Conservation (phyloP, 2,113 vertebrate genomes). For the Pteropus alecto region DNA sequence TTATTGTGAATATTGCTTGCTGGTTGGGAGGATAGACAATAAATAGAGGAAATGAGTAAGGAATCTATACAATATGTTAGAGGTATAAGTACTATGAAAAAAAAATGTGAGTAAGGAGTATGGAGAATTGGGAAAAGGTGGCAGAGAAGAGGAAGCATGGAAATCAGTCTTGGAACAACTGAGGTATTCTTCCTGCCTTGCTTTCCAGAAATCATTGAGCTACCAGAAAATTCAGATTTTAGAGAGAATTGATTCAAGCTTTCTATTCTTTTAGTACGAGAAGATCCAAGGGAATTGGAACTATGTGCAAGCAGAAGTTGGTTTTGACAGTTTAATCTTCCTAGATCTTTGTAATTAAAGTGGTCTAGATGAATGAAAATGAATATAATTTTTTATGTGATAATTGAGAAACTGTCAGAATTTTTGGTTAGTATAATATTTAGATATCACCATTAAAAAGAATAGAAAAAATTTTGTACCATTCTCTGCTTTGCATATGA, state of each 20-base stretch:
- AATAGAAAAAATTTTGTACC: background rate
- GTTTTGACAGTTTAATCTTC: conserved; percentile 33
- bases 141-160: background rate
- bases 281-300: background rate
- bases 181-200: background rate
- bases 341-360: background rate
- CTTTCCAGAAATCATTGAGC: background rate
- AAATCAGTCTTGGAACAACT: background rate
- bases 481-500: background rate
- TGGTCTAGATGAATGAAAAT: background rate
- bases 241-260: background rate
- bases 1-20: background rate
- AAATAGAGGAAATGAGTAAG: background rate
- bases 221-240: conserved; percentile 28
- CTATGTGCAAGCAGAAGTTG: conserved; percentile 8
- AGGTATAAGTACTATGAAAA: background rate
- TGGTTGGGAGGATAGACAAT: background rate
- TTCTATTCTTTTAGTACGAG: background rate
- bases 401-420: conserved; percentile 8
- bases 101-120: background rate
- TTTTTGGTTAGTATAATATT: background rate
- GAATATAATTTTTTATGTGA: background rate
- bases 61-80: background rate
- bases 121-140: background rate
- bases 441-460: background rate